These are phyloP conservation scores for Catocala nupta DNA, from an alignment of 2,888 invertebrate genomes.

Conservation along the genomic window DNA sequence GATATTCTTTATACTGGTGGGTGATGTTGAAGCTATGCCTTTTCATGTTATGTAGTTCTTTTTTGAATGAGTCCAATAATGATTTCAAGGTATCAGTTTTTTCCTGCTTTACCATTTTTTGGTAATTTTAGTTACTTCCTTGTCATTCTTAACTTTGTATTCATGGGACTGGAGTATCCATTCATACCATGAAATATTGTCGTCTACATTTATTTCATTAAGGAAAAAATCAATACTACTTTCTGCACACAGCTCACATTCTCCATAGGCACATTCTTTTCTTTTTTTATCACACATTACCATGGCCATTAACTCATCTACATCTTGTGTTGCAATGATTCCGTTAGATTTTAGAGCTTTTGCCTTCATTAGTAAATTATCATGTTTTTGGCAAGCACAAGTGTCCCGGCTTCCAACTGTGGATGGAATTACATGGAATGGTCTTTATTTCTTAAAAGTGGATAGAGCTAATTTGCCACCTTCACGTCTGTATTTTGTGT, in stretches of 20 bases:
- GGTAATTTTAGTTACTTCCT: slow-evolving; percentile 1
- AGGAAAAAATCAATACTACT: background rate
- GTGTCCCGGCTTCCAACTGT: no score
- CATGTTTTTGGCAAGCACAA: no score
- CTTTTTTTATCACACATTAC: background rate
- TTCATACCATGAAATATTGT: slow-evolving; percentile 1
- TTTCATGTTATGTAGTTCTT: no score
- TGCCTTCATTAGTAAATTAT: no score
- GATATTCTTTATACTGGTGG: no score
- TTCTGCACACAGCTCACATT: background rate
- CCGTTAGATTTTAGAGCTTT: background rate
- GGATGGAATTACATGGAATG: no score
- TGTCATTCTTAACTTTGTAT: background rate
- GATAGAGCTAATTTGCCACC: no score
- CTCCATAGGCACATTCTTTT: slow-evolving; percentile 4
- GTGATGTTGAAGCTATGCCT: no score
- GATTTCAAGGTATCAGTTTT: no score
- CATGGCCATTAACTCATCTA: background rate
- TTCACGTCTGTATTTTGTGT: no score
- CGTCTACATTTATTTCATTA: background rate
- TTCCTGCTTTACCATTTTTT: background rate
- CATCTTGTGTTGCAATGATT: background rate
- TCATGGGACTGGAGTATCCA: slow-evolving; percentile 1
- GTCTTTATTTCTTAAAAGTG: no score
- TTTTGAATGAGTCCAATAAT: no score